Base-by-base conservation (phyloP, 2,888 invertebrate species). In the Altica lythri region DNA sequence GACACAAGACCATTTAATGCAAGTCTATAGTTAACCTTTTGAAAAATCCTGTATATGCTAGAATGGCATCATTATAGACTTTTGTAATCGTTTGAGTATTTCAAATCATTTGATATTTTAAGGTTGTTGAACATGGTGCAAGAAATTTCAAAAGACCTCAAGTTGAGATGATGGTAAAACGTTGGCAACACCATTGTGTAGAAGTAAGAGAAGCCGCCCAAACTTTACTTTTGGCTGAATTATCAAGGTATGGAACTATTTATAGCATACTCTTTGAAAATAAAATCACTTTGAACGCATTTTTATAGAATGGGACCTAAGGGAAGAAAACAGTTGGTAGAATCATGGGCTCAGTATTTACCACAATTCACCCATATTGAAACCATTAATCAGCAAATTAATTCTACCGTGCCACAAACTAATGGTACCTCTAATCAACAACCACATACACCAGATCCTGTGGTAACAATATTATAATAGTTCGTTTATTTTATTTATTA, bases 121-220 rank as follows among this genome's bases (percentile, higher is more conserved):
- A 72, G 72, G 73, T 76, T 13, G 71, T 76, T 53, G 78, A 69
- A 67, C 76, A 82, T 70, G 89, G 89, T 25, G 86, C 88, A 0
- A 87, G 85, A 74, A 84, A 83, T 56, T 95, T 93, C 77, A 93
- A 95, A 72, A 84, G 94, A n/a, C 96, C 97, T 0, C 92, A 94
- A 76, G 93, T 99, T 2, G 98, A 99, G 77, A 92, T 96, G 87
- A 83, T 99, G 81, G 98, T 97, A 0, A 86, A 96, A 12, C 83
- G 96, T 57, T 99, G 99, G 99, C 98, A 99, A 75, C 98, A 99
- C 78, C 92, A 96, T 67, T 99, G 98, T 75, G 83, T 98, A 3
- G 98, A 99, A 80, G 95, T 95, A 38, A 81, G 99, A 2, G 96
- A 98, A 76, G 98, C 98, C 0, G 92, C 97, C 0, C 99, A 99